Percentiles rank a stretch among this genome's conserved stretches.
These are phyloP conservation scores for Phaethornis superciliosus DNA, from an alignment of 2,113 vertebrate species.

Conservation along the genomic window DNA sequence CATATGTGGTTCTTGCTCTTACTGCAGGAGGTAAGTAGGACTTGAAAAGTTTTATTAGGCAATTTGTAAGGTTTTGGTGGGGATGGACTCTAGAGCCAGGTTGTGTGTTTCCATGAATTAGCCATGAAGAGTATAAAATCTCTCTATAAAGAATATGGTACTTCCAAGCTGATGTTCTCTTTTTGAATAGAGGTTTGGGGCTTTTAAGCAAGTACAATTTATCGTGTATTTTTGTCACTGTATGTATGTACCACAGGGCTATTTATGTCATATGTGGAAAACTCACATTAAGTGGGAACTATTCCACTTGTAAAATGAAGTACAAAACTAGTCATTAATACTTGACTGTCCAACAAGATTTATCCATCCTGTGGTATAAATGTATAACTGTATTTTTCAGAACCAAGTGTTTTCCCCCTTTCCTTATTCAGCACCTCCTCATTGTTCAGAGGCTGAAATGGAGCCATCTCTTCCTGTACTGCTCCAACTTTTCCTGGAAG, in stretches of 20 bases:
- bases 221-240: background rate
- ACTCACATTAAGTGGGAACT: background rate
- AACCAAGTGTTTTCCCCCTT: background rate
- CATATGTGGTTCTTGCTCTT: background rate
- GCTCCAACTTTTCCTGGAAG: background rate
- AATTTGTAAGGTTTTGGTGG: background rate
- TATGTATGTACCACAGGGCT: background rate
- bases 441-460: rapidly evolving
- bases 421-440: background rate
- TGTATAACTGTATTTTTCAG: background rate
- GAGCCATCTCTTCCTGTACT: background rate
- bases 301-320: background rate
- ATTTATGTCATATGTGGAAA: background rate
- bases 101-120: background rate
- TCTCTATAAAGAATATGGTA: background rate
- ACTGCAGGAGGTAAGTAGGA: background rate
- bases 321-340: background rate
- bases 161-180: background rate
- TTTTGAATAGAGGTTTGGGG: background rate
- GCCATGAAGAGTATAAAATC: background rate
- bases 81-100: background rate
- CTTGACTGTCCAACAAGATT: background rate
- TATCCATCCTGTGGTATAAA: background rate
- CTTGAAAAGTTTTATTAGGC: background rate
- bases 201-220: background rate